These are phyloP conservation scores for Hydropotes inermis DNA, from an alignment of 2,113 vertebrate genomes.

Conservation along the genomic window DNA sequence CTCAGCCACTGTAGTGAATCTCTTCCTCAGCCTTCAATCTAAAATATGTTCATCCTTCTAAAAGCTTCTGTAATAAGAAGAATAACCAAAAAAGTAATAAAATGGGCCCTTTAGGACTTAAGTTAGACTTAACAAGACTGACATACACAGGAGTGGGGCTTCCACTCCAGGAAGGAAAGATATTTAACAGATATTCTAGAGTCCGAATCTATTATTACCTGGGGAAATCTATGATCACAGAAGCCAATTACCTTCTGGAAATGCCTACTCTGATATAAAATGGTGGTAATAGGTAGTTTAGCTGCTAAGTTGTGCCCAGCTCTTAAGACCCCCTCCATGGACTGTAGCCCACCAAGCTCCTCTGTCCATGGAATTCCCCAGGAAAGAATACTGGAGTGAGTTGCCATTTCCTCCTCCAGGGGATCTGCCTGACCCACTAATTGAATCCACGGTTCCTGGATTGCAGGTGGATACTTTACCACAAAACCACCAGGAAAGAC, in stretches of 20 bases:
- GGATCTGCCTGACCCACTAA: neutral
- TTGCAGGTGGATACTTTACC: neutral
- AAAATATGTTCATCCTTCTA: neutral
- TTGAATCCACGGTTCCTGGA: neutral
- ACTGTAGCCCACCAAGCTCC: neutral
- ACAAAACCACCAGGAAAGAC: neutral
- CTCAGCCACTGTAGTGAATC: neutral
- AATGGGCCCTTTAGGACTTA: neutral
- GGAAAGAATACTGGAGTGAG: neutral
- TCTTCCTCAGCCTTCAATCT: neutral
- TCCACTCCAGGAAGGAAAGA: neutral
- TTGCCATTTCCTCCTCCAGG: neutral
- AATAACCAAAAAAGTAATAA: too few relatives aligned
- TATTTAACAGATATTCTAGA: neutral
- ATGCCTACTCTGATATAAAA: neutral
- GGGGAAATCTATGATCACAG: neutral
- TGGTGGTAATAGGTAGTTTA: neutral
- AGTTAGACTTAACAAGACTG: neutral
- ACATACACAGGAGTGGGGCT: fast-evolving
- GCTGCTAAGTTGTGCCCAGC: neutral
- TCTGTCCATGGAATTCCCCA: neutral
- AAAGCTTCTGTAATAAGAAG: neutral
- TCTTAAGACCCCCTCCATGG: neutral
- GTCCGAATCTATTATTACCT: neutral
- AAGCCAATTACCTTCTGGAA: neutral